Base-by-base conservation (phyloP, 2,888 invertebrate genomes). In the Parnassius glacialis region DNA sequence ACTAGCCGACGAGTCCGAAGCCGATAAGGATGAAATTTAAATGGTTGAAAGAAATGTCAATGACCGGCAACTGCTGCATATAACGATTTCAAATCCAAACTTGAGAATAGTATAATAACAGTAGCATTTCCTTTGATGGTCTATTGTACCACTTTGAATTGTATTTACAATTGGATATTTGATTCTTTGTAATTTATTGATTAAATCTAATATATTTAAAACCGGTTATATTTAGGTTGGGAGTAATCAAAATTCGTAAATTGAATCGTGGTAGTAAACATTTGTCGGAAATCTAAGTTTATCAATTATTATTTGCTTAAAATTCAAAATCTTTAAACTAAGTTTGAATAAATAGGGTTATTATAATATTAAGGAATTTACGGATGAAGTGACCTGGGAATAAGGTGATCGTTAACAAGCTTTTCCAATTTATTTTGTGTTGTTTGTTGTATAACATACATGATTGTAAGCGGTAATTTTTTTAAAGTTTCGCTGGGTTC, bases 1-100 rank as follows among this genome's bases (percentile, higher is more conserved):
- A 48, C 48, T 7, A 9, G 9, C 13, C 7, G 34, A 34, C 34
- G 5, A 34, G 52, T 45, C 52, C 44, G 9, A 41, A n/a, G 47
- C 42, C 54, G 59, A 63, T 63, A 63, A 63, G 51, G 55, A 59
- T 63, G 62, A 63, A 58, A 42, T 55, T 59, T 42, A 59, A 62
- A 62, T 25, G 10, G 52, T 51, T 10, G 41, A 45, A 52, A 25
- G 41, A 44, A 10, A 16, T 50, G 53, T 62, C 62, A 34, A 50
- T 47, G 62, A 44, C 62, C 61, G 41, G n/a, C 52, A 57, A 34
- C 52, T 47, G 48, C 50, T 42, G 58, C 43, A 20, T 48, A 53
- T 50, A 61, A 47, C 47, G 53, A 58, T 50, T 57, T 58, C 53
- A 58, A 50, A 62, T 53, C 48, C 48, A 50, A 20, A 20, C 51